Evolutionary conservation across 2,113 vertebrate genomes (phyloP).

Genomic region (Taxidea taxus): DNA sequence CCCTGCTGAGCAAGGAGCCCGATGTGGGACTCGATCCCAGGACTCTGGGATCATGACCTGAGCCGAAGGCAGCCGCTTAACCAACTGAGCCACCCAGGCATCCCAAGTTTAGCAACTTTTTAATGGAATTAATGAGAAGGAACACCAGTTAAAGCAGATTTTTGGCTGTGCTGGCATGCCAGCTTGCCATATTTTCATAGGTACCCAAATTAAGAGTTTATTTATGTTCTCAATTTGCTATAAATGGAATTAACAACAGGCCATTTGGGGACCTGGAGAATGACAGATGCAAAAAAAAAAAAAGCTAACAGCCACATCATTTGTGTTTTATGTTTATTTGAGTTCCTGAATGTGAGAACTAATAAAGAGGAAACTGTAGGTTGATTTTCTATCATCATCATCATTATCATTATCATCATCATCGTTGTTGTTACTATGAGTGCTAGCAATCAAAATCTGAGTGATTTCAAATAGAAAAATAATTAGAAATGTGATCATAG

Average conservation of each 20-base stretch:
- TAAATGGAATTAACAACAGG: constrained; percentile 81
- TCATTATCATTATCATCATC: background rate
- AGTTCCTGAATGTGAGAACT: constrained; percentile 68
- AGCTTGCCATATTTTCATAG: constrained; percentile 79
- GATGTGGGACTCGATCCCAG: no score
- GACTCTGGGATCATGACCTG: no score
- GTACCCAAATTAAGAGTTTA: constrained; percentile 80
- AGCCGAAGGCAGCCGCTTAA: no score
- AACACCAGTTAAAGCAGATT: constrained; percentile 61
- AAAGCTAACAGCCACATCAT: constrained; percentile 52
- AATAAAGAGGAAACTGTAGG: constrained; percentile 61
- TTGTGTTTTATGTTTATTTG: constrained; percentile 78
- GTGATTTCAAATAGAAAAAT: constrained; percentile 72
- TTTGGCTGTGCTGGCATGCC: constrained; percentile 66
- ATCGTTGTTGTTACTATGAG: constrained; percentile 36
- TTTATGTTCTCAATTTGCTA: constrained; percentile 79
- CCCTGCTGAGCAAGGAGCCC: no score
- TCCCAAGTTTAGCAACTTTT: constrained; percentile 55
- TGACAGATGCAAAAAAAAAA: constrained; percentile 77
- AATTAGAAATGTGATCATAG: constrained; percentile 65
- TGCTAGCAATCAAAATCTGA: constrained; percentile 71
- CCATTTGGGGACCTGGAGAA: constrained; percentile 74
- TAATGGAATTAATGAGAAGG: constrained; percentile 60
- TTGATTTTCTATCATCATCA: constrained; percentile 50
- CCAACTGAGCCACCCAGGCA: no score